phyloP scores from a whole-genome alignment of 2,888 invertebrate genomes.

The Nymphalis c-album region DNA sequence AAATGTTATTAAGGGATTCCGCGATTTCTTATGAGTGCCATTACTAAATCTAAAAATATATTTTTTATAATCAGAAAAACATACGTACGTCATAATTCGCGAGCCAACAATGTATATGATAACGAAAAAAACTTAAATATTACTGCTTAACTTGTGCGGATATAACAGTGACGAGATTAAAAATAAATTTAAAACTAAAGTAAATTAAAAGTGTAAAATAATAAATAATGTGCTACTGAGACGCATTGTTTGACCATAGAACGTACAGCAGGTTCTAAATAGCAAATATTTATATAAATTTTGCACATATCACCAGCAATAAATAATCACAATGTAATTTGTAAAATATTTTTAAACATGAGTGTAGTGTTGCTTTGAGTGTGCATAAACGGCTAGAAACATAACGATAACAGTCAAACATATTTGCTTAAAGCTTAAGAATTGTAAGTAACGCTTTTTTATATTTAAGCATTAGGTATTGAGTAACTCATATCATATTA shows the following conservation, averaged over 20 bases:
- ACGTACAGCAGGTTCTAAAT: slow-evolving; percentile 72
- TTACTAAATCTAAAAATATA: not conserved
- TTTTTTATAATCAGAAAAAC: slow-evolving; percentile 9
- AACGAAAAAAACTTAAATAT: not conserved
- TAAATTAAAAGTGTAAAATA: not conserved
- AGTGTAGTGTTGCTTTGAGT: slow-evolving; percentile 70
- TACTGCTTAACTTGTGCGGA: not conserved
- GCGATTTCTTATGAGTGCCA: slow-evolving; percentile 4
- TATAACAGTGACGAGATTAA: slow-evolving; percentile 2
- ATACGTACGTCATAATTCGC: too few species aligned
- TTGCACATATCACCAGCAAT: slow-evolving; percentile 74
- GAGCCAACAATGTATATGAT: not conserved
- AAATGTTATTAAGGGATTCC: slow-evolving; percentile 11
- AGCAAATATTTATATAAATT: slow-evolving; percentile 66
- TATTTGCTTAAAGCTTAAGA: slow-evolving; percentile 61
- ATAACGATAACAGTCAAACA: slow-evolving; percentile 46
- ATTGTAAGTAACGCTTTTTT: slow-evolving; percentile 56
- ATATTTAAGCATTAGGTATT: not conserved
- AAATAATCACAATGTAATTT: slow-evolving; percentile 76
- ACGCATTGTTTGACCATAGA: slow-evolving; percentile 56
- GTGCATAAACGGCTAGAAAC: slow-evolving; percentile 42
- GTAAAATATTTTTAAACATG: slow-evolving; percentile 61
- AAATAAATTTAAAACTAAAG: not conserved
- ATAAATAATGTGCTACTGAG: slow-evolving; percentile 13
- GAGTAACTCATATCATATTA: too few species aligned